Percentiles rank a stretch among this genome's conserved stretches.
These are phyloP conservation scores for Hedychridium roseum DNA, from an alignment of 2,888 invertebrate genomes.

Conservation along the genomic window DNA sequence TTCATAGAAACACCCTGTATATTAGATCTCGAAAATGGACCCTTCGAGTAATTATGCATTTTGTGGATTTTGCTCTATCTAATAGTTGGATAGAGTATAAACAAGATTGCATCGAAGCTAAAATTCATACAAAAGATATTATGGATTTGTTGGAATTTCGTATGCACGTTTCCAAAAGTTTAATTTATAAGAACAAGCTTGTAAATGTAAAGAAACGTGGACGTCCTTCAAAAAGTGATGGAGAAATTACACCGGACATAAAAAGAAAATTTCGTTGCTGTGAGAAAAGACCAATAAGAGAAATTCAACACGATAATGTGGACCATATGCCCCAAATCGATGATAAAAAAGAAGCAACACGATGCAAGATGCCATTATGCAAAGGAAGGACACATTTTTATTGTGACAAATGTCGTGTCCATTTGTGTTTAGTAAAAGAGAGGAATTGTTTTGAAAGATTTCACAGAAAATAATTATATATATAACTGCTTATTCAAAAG, in stretches of 20 bases:
- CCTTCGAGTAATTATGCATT: conserved; percentile 2
- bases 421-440: conserved; percentile 1
- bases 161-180: background rate
- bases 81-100: conserved; percentile 1
- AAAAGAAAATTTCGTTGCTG: conserved; percentile 1
- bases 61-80: background rate
- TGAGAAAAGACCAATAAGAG: conserved; percentile 3
- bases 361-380: background rate
- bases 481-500: too few species aligned
- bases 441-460: conserved; percentile 3
- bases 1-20: too few species aligned
- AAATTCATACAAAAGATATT: background rate
- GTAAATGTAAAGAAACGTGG: conserved; percentile 3
- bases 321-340: background rate
- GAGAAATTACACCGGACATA: background rate
- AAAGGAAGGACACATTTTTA: conserved; percentile 1
- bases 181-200: background rate
- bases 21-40: conserved; percentile 3
- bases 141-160: conserved; percentile 1
- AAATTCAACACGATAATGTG: background rate
- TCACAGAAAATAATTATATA: conserved; percentile 1
- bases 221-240: conserved; percentile 1
- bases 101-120: background rate
- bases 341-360: background rate
- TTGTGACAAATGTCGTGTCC: too few species aligned